Evolutionary conservation across 1,140 invertebrate species (phyloP).

Genomic region (Agraylea sexmaculata): DNA sequence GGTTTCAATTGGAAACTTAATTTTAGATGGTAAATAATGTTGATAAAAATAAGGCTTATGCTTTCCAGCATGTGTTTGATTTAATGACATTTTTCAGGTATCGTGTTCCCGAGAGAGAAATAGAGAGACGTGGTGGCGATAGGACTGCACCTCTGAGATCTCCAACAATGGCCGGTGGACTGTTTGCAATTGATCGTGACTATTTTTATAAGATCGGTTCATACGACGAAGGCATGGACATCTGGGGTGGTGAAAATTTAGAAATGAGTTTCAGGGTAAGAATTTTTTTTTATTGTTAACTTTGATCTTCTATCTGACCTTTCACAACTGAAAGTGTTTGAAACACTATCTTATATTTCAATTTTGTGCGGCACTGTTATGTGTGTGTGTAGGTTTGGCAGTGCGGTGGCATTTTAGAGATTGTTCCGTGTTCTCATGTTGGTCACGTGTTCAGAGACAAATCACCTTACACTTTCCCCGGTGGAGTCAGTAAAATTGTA

Average conservation of each 20-base stretch:
- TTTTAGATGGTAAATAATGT: conserved; percentile 76
- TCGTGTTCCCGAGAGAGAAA: conserved; percentile 87
- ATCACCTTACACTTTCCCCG: conserved; percentile 98
- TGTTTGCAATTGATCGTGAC: conserved; percentile 92
- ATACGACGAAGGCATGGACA: conserved; percentile 98
- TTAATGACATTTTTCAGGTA: conserved; percentile 53
- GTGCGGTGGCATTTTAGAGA: conserved; percentile 92
- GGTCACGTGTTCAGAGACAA: conserved; percentile 99
- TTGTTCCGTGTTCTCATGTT: conserved; percentile 91
- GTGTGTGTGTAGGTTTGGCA: conserved; percentile 77
- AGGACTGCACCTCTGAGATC: conserved; percentile 82
- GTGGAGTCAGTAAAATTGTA: conserved; percentile 91
- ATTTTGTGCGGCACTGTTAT: too few species aligned
- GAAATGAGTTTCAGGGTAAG: conserved; percentile 98
- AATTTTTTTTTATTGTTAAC: conserved; percentile 16
- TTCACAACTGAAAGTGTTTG: neutral
- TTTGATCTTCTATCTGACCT: neutral
- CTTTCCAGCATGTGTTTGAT: neutral
- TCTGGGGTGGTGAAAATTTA: conserved; percentile 98
- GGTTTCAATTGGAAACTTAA: conserved; percentile 98
- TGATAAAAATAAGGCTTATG: conserved; percentile 4
- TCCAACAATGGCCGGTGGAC: conserved; percentile 97
- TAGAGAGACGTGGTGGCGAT: conserved; percentile 80
- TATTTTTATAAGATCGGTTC: conserved; percentile 96
- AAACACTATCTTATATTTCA: conserved; percentile 4